Conservation (phyloP, 2,113 vertebrate species). For the Ictalurus punctatus region DNA sequence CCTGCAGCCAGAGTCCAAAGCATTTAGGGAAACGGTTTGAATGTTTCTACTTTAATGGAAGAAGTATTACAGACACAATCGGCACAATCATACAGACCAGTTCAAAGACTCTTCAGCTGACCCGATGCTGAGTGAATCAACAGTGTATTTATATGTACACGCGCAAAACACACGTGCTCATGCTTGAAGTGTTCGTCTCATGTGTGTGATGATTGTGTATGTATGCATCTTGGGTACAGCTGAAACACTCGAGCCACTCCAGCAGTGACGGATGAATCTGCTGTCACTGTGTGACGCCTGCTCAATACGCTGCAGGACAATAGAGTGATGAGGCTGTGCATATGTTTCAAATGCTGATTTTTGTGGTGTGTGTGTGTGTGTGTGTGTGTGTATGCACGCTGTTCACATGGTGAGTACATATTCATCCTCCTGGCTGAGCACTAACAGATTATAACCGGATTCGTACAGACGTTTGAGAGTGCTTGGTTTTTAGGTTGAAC, state of each 20-base stretch:
- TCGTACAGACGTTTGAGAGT: background rate
- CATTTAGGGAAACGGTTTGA: background rate
- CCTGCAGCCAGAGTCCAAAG: background rate
- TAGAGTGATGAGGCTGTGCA: background rate
- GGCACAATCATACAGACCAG: background rate
- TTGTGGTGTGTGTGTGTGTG: background rate
- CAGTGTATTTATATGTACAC: no score
- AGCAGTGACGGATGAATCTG: background rate
- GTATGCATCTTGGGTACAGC: background rate
- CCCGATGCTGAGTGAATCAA: no score
- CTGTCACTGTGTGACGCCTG: background rate
- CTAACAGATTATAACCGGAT: background rate
- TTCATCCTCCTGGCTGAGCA: background rate
- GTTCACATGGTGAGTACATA: background rate
- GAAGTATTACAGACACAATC: background rate
- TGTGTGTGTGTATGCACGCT: background rate
- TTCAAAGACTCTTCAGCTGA: background rate
- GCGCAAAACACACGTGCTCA: background rate
- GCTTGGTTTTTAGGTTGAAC: background rate
- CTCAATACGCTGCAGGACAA: background rate
- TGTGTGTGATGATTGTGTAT: background rate
- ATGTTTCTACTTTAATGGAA: background rate
- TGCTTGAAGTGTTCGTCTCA: background rate
- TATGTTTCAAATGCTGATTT: constrained; percentile 11
- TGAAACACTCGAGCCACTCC: background rate